Evolutionary conservation across 1,140 invertebrate species (phyloP).

Genomic region (Nomia melanderi): DNA sequence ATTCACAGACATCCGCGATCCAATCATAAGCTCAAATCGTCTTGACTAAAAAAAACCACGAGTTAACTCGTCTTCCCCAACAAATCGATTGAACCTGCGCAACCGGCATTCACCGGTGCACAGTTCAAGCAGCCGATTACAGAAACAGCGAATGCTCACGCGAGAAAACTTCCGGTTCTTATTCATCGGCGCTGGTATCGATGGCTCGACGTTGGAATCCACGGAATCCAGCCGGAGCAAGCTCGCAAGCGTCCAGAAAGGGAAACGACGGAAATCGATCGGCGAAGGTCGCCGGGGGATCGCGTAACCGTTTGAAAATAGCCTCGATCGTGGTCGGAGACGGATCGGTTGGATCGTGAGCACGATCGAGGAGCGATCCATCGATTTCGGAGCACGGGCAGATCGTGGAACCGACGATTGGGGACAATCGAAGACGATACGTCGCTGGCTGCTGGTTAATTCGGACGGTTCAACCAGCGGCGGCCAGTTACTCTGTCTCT

Average conservation of each 20-base stretch:
- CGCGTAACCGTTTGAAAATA: conserved; percentile 35
- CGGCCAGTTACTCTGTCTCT: too few species aligned
- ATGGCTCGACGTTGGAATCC: background rate
- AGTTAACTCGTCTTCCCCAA: too few species aligned
- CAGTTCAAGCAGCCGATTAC: background rate
- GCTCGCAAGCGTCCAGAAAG: background rate
- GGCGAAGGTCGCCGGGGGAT: conserved; percentile 16
- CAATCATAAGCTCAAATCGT: too few species aligned
- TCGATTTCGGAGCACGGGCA: too few species aligned
- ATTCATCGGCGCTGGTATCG: background rate
- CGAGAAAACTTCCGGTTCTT: background rate
- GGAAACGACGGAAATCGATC: conserved; percentile 34
- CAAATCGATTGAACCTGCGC: too few species aligned
- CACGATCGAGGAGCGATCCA: background rate
- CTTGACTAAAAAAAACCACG: too few species aligned
- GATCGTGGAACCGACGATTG: conserved; percentile 47
- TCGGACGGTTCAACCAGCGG: conserved; percentile 11
- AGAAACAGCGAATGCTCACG: background rate
- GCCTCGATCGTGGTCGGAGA: too few species aligned
- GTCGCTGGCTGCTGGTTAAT: conserved; percentile 29
- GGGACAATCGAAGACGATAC: conserved; percentile 33
- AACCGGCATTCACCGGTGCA: too few species aligned
- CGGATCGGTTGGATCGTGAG: background rate
- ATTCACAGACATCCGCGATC: too few species aligned
- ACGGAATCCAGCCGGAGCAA: conserved; percentile 2